Conservation (phyloP, 2,797 vertebrate species). For the Microctenopoma lineatum region DNA sequence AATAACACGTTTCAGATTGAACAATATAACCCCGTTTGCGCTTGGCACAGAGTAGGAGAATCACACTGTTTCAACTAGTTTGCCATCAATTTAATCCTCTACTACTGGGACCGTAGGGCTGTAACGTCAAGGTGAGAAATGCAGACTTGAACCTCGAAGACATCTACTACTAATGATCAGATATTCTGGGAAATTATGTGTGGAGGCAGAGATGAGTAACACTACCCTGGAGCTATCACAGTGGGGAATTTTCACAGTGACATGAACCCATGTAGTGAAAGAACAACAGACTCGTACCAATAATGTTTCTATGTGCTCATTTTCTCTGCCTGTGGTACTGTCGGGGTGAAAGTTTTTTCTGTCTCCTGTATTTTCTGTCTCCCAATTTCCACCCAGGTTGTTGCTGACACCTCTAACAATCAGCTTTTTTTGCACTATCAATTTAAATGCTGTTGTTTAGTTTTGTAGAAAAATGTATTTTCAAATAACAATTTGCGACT, state of each 20-base stretch:
- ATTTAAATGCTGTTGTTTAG: slow-evolving; percentile 2
- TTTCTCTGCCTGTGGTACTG: not conserved
- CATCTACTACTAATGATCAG: slow-evolving; percentile 62
- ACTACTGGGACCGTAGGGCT: slow-evolving; percentile 32
- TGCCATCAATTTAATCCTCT: slow-evolving; percentile 46
- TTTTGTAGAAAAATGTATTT: not conserved
- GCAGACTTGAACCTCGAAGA: slow-evolving; percentile 54
- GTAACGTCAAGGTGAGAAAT: slow-evolving; percentile 68
- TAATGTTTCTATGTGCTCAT: not conserved
- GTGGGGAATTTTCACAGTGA: slow-evolving; percentile 39
- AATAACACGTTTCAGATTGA: slow-evolving; percentile 57
- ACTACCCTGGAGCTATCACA: slow-evolving; percentile 45
- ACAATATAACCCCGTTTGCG: slow-evolving; percentile 50
- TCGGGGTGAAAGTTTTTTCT: slow-evolving; percentile 4
- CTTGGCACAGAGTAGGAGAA: slow-evolving; percentile 22
- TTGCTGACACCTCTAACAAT: not conserved
- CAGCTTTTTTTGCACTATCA: not conserved
- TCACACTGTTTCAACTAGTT: slow-evolving; percentile 27
- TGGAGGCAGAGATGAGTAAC: slow-evolving; percentile 55
- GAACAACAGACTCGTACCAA: slow-evolving; percentile 2
- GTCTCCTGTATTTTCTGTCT: not conserved
- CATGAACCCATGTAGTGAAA: slow-evolving; percentile 25
- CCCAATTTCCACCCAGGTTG: not conserved
- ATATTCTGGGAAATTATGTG: slow-evolving; percentile 48
- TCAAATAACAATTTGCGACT: slow-evolving; percentile 1